Percentiles rank a stretch among this genome's conserved stretches.
Conservation (phyloP, 2,797 vertebrate species). For the Phalanger gymnotis region DNA sequence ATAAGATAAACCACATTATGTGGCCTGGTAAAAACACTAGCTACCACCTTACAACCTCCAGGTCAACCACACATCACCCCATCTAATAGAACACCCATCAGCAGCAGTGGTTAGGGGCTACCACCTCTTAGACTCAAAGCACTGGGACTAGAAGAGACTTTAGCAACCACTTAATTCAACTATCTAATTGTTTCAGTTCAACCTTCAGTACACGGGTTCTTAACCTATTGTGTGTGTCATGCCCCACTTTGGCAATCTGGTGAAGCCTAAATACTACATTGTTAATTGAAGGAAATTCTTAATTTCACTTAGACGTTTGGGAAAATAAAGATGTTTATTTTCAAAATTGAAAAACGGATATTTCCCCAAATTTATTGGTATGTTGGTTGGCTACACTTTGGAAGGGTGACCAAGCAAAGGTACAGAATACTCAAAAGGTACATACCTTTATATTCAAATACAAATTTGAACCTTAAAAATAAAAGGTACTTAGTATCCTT, state of each 20-base stretch:
- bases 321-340: not conserved
- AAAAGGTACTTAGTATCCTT: not conserved
- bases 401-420: not conserved
- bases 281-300: not conserved
- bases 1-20: not conserved
- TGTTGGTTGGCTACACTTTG: not conserved
- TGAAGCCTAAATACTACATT: not conserved
- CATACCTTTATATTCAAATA: not conserved
- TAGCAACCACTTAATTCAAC: not conserved
- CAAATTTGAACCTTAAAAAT: constrained; percentile 39
- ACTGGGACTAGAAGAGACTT: not conserved
- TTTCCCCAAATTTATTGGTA: constrained; percentile 18
- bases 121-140: not conserved
- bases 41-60: not conserved
- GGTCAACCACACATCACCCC: not conserved
- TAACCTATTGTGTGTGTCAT: not conserved
- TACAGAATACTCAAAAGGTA: not conserved
- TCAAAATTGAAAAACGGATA: not conserved
- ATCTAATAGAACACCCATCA: not conserved
- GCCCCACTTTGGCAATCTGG: not conserved
- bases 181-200: not conserved
- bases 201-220: not conserved
- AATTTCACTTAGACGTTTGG: not conserved
- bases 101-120: not conserved
- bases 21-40: not conserved